Evolutionary conservation across 2,888 invertebrate genomes (phyloP).

Genomic region (Osmoderma eremita): DNA sequence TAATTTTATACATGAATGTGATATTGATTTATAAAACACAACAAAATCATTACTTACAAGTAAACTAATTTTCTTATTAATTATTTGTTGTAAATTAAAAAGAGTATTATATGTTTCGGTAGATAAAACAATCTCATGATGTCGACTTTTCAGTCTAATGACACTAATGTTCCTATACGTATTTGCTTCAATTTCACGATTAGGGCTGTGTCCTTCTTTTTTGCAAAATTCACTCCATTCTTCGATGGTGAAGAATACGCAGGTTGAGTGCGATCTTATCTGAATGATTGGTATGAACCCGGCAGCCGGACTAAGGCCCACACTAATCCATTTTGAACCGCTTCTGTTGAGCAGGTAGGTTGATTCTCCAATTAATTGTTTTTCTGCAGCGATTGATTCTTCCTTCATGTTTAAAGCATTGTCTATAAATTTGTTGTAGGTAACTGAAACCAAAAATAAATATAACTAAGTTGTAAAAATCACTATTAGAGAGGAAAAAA

Average conservation of each 20-base stretch:
- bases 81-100: background rate
- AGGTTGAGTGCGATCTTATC: background rate
- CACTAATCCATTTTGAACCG: background rate
- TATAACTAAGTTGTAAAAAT: no score
- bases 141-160: no score
- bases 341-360: background rate
- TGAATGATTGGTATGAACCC: background rate
- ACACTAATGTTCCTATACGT: background rate
- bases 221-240: background rate
- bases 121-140: background rate
- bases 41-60: background rate
- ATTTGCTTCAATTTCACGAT: background rate
- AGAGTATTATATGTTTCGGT: background rate
- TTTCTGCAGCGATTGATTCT: no score
- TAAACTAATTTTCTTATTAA: background rate
- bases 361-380: background rate
- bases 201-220: background rate
- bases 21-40: background rate
- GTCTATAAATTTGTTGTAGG: no score
- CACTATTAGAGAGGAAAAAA: no score
- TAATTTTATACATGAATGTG: no score
- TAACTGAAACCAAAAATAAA: no score
- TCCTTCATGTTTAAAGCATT: no score
- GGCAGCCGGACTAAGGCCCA: background rate
- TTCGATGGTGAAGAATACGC: background rate